A percentile compares a stretch with the other conserved stretches of the same genome.
Evolutionary conservation across 2,797 vertebrate species (phyloP).

Genomic region (Taenioides sp.): DNA sequence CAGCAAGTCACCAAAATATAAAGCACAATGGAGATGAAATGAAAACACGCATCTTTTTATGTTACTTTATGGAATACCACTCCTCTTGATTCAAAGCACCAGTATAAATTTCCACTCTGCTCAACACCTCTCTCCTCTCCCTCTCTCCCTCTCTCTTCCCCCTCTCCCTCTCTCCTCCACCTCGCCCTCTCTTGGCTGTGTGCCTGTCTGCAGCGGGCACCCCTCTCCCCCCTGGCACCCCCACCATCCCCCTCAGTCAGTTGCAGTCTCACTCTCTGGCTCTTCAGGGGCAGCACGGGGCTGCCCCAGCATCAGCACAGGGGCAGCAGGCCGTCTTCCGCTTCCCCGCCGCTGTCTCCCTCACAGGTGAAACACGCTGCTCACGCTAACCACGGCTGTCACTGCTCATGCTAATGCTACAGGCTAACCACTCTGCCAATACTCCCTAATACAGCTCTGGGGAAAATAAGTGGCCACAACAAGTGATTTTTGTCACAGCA

Average conservation of each 20-base stretch:
- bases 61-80: not conserved
- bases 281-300: slow-evolving; percentile 81
- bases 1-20: no score
- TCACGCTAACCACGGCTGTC: slow-evolving; percentile 20
- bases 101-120: slow-evolving; percentile 2
- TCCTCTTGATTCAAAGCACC: not conserved
- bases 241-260: slow-evolving; percentile 83
- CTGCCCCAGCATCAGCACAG: slow-evolving; percentile 74
- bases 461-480: not conserved
- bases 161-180: not conserved
- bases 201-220: slow-evolving; percentile 68
- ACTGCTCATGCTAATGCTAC: slow-evolving; percentile 16
- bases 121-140: not conserved
- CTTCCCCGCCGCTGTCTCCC: slow-evolving; percentile 81
- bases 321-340: slow-evolving; percentile 82
- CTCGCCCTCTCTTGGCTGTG: slow-evolving; percentile 4
- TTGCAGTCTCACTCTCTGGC: slow-evolving; percentile 82
- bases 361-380: slow-evolving; percentile 76
- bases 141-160: not conserved
- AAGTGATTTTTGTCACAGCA: not conserved
- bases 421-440: slow-evolving; percentile 4
- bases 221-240: slow-evolving; percentile 79
- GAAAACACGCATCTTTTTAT: no score
- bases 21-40: no score
- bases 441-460: not conserved